Evolutionary conservation across 2,113 vertebrate species (phyloP).

Genomic region (Sturnira hondurensis): DNA sequence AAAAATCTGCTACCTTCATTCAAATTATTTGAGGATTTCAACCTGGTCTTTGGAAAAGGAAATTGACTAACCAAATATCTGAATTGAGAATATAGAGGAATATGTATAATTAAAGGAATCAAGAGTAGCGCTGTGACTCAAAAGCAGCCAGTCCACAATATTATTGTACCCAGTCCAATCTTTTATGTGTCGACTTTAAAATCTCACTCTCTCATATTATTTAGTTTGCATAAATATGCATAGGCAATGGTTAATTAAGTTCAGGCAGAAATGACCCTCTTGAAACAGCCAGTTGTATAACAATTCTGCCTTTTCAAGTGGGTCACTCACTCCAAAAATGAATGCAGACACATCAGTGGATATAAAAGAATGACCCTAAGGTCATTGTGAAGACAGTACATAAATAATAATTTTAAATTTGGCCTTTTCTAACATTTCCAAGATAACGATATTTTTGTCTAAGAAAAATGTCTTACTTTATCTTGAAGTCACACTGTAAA

Average conservation of each 20-base stretch:
- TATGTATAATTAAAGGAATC: not conserved
- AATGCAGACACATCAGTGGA: not conserved
- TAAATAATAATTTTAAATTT: not conserved
- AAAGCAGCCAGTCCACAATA: not conserved
- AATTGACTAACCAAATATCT: slow-evolving; percentile 2
- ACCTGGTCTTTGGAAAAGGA: slow-evolving; percentile 20
- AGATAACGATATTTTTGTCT: not conserved
- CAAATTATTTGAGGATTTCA: slow-evolving; percentile 42
- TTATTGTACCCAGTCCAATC: not conserved
- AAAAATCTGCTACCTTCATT: not conserved
- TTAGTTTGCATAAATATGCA: not conserved
- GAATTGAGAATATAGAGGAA: not conserved
- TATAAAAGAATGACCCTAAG: not conserved
- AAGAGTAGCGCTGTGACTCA: not conserved
- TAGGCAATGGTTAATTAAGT: not conserved
- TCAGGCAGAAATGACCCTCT: not conserved
- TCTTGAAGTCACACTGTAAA: not conserved
- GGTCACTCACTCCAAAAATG: not conserved
- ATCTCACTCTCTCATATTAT: not conserved
- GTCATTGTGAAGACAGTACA: not conserved
- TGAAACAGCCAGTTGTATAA: not conserved
- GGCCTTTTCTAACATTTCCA: not conserved
- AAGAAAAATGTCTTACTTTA: not conserved
- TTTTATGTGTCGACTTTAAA: not conserved
- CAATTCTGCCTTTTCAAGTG: not conserved